Base-by-base conservation (phyloP, 2,113 vertebrate genomes). In the Rallus limicola region DNA sequence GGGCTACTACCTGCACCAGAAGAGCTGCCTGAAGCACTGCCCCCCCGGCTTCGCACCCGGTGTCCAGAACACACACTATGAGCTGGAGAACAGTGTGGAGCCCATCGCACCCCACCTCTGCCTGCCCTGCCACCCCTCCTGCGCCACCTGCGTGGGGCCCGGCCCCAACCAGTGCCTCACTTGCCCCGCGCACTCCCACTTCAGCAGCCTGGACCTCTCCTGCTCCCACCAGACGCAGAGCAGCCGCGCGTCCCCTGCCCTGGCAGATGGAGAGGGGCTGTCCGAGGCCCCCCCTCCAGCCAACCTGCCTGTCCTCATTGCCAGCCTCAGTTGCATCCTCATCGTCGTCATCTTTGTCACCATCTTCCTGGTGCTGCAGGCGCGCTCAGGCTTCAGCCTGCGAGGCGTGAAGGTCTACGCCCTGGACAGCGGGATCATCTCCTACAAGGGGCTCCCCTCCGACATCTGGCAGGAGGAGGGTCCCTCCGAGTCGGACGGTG, bases 151-250 rank as follows among this genome's bases (percentile, higher is more conserved):
- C 93, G 95, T 58, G 1, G 98, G 98, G 19, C 97, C 98, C 0
- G 97, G 98, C 14, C 97, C 98, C 63, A 97, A 98, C 10, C 98
- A 99, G 98, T 99, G 99, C 97, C 98, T 99, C 77, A 99, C 98
- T 94, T 99, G 99, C 96, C 99, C 98, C 0, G 97, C 98, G 8
- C 99, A 99, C 89, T 98, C 99, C 83, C 98, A 98, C 97, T 98
- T 99, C 97, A 98, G 98, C 96, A 97, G 97, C 62, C 96, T 98
- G 76, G 98, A 99, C 31, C 92, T 97, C 86, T 98, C 97, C 48
- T 99, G 99, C 94, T 98, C 98, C 85, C 98, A 98, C 91, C 99
- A 99, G 97, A 99, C 98, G n/a, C 99, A 99, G 94, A 99, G 99
- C 96, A 99, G 99, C 98, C 98, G 99, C 0, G 99, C 99, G 2